These are phyloP conservation scores for Latrodectus elegans DNA, from an alignment of 2,888 invertebrate genomes.

Conservation along the genomic window DNA sequence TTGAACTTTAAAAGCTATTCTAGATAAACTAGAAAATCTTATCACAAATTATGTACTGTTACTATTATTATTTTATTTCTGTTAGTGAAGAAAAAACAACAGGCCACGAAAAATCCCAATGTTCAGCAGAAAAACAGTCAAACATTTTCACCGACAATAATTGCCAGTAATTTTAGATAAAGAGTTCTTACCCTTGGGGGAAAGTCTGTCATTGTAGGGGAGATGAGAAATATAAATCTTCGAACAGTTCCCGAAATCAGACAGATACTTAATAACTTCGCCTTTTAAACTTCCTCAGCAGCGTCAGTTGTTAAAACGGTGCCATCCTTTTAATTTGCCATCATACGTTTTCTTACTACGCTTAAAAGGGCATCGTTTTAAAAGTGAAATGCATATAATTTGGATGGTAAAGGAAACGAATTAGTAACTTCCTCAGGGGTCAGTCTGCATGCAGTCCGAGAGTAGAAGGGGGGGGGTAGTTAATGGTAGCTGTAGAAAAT, in stretches of 20 bases:
- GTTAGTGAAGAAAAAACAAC: too few species aligned
- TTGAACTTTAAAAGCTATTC: too few species aligned
- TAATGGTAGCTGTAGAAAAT: too few species aligned
- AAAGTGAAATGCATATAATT: slow-evolving; percentile 1
- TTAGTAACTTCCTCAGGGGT: neutral
- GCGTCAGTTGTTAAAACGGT: slow-evolving; percentile 38
- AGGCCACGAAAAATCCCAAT: neutral
- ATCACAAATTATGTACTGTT: too few species aligned
- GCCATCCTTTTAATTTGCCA: slow-evolving; percentile 38
- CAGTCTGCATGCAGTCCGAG: too few species aligned
- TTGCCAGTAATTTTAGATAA: slow-evolving; percentile 52
- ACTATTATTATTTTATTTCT: too few species aligned
- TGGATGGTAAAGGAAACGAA: neutral
- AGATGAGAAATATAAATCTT: neutral
- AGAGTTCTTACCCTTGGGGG: slow-evolving; percentile 33
- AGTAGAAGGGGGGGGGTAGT: too few species aligned
- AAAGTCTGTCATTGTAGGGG: neutral
- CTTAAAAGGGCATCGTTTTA: neutral
- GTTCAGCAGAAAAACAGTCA: neutral
- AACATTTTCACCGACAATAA: slow-evolving; percentile 28
- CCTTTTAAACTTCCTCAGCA: slow-evolving; percentile 5
- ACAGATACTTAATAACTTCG: slow-evolving; percentile 47
- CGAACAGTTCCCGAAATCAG: slow-evolving; percentile 5
- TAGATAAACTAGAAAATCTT: too few species aligned
- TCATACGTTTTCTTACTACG: neutral